These are phyloP conservation scores for Stercorarius parasiticus DNA, from an alignment of 2,113 vertebrate species.

Conservation along the genomic window DNA sequence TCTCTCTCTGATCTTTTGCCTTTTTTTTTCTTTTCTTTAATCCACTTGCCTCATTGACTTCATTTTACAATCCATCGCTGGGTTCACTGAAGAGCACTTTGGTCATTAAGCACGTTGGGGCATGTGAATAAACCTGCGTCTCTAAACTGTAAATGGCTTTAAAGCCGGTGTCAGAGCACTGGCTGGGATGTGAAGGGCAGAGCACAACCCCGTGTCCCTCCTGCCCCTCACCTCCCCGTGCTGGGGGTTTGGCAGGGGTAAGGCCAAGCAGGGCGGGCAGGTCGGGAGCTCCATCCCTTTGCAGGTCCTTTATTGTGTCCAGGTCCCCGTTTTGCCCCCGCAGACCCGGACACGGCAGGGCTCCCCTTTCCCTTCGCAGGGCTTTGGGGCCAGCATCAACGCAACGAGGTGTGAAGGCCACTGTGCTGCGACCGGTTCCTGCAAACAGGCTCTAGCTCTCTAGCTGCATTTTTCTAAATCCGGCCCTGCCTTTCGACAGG, in stretches of 20 bases:
- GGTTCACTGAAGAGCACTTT: slow-evolving; percentile 30
- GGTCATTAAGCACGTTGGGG: slow-evolving; percentile 33
- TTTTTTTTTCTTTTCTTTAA: not conserved
- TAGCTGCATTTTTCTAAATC: not conserved
- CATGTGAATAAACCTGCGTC: not conserved
- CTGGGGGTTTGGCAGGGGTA: not conserved
- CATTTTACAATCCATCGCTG: not conserved
- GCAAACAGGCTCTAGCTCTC: not conserved
- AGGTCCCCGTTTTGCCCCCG: accelerated
- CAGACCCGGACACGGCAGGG: too few species aligned
- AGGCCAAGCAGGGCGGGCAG: not conserved
- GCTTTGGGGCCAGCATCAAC: not conserved
- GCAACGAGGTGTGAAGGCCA: accelerated
- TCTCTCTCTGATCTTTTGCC: not conserved
- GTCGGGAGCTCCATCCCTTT: not conserved
- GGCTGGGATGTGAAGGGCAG: not conserved
- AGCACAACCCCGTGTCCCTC: accelerated
- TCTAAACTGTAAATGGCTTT: not conserved
- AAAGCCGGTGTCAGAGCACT: not conserved
- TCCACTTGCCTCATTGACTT: slow-evolving; percentile 26
- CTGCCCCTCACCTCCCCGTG: not conserved
- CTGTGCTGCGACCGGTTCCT: not conserved
- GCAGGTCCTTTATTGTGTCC: not conserved
- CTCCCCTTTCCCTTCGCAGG: not conserved
- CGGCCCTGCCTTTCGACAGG: not conserved